Evolutionary conservation across 30 jellyfish, hydroid and myxozoan genomes (phyloP).

Genomic region (Turritopsis dohrnii): DNA sequence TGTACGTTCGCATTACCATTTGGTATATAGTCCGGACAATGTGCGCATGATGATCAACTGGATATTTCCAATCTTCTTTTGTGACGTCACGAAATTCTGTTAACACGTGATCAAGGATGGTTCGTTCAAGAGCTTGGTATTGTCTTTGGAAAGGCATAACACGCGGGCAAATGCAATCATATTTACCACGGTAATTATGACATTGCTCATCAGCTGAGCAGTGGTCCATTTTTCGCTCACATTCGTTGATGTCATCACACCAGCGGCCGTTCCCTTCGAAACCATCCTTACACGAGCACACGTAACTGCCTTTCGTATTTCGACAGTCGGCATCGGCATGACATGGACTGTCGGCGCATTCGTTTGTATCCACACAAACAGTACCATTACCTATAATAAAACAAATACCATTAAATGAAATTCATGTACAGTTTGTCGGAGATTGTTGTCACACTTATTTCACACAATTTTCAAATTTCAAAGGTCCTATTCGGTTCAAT

Average conservation of each 20-base stretch:
- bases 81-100: constrained; percentile 18
- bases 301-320: neutral
- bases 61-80: constrained; percentile 27
- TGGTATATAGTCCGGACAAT: constrained; percentile 60
- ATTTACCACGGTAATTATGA: constrained; percentile 2
- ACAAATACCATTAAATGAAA: neutral
- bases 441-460: too few relatives aligned
- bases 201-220: constrained; percentile 26
- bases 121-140: constrained; percentile 21
- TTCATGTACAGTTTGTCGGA: too few relatives aligned
- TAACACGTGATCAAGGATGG: constrained; percentile 16
- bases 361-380: constrained; percentile 16
- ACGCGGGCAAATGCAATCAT: constrained; percentile 26
- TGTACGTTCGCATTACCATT: constrained; percentile 48
- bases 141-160: constrained; percentile 32
- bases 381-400: constrained; percentile 24
- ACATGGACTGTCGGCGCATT: constrained; percentile 22
- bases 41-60: constrained; percentile 84
- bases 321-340: constrained; percentile 20
- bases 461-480: too few relatives aligned
- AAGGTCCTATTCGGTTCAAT: too few relatives aligned
- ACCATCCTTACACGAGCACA: constrained; percentile 20
- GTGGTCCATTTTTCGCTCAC: neutral
- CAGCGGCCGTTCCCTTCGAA: constrained; percentile 20
- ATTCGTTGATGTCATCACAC: constrained; percentile 31